Evolutionary conservation across 1,140 invertebrate genomes (phyloP).

Genomic region (Neodiprion lecontei): DNA sequence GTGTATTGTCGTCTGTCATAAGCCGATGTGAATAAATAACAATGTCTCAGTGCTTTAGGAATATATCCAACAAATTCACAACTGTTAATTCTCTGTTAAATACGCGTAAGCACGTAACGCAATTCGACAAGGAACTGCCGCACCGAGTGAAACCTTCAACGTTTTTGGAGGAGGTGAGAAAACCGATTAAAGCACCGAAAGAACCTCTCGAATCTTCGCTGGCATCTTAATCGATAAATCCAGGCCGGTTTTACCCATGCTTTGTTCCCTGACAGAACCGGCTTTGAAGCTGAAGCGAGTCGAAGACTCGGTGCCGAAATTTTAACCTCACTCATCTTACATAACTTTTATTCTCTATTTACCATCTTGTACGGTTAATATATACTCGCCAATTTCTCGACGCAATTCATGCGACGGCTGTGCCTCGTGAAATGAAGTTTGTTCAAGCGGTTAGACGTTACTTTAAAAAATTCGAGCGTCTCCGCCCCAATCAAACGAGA

Average conservation of each 20-base stretch:
- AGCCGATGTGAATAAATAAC: conserved; percentile 14
- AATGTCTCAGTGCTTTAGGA: conserved; percentile 52
- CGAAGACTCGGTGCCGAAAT: conserved; percentile 18
- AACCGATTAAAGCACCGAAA: not conserved
- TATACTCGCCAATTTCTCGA: no score
- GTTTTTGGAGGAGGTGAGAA: conserved; percentile 42
- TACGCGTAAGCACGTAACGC: conserved; percentile 39
- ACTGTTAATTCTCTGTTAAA: conserved; percentile 31
- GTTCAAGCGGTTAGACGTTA: no score
- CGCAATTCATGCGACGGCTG: no score
- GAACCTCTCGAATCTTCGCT: conserved; percentile 4
- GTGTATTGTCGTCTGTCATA: no score
- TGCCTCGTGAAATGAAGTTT: no score
- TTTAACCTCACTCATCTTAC: conserved; percentile 15
- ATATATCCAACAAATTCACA: conserved; percentile 41
- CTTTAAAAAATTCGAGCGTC: no score
- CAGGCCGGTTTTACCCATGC: not conserved
- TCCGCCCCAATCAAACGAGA: no score
- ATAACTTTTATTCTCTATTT: not conserved
- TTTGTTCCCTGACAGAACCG: not conserved
- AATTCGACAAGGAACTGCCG: conserved; percentile 37
- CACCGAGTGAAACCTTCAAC: conserved; percentile 37
- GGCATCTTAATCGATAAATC: conserved; percentile 12
- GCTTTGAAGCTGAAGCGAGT: conserved; percentile 3
- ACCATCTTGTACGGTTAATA: no score